These are phyloP conservation scores for Riptortus pedestris DNA, from an alignment of 1,140 invertebrate species.

Conservation along the genomic window DNA sequence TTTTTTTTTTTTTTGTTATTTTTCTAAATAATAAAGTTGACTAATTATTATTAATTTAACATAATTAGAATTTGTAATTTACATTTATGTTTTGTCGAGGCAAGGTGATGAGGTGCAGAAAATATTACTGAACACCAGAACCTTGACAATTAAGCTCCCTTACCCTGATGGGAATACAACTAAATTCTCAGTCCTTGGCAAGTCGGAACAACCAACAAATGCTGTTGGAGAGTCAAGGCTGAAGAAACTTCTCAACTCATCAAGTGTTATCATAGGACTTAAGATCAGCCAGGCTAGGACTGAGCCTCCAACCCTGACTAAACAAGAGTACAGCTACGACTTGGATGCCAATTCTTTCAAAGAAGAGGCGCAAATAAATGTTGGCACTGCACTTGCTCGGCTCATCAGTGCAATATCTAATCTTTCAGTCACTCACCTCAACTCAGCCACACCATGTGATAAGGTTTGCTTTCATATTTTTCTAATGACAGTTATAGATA, in stretches of 20 bases:
- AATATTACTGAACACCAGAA: conserved; percentile 9
- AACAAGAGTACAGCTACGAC: conserved; percentile 17
- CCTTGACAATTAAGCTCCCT: neutral
- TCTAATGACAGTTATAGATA: too few relatives aligned
- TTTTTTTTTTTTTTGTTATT: too few relatives aligned
- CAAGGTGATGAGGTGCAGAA: conserved; percentile 20
- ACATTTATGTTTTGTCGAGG: conserved; percentile 7
- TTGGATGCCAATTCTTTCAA: neutral
- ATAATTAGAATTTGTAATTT: too few relatives aligned
- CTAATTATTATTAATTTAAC: too few relatives aligned
- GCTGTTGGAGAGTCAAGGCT: neutral
- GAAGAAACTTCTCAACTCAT: neutral
- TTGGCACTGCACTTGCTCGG: conserved; percentile 31
- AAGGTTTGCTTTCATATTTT: neutral
- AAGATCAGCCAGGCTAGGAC: neutral
- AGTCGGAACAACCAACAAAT: neutral
- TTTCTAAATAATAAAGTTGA: too few relatives aligned
- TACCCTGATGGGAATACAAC: neutral
- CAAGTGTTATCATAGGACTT: neutral
- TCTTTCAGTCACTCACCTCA: neutral
- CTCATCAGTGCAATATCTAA: conserved; percentile 31
- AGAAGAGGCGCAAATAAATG: conserved; percentile 19
- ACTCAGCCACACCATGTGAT: neutral
- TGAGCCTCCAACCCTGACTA: neutral
- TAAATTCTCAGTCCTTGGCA: neutral